Base-by-base conservation (phyloP, 2,113 vertebrate genomes). In the Acinonyx jubatus region DNA sequence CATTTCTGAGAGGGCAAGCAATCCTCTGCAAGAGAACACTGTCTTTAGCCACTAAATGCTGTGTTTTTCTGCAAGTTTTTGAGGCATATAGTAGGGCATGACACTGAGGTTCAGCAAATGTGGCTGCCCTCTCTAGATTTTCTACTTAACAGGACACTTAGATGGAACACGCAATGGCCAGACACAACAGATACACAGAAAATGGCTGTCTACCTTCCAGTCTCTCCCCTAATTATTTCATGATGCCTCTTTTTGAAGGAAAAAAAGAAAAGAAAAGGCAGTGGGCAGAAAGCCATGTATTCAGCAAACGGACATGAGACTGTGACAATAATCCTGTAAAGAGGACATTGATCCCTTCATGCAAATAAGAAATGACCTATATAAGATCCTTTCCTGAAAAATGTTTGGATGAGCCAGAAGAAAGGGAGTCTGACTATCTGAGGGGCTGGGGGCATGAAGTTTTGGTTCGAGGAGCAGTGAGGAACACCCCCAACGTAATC, bases 321-420 rank as follows among this genome's bases (percentile, higher is more conserved):
- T 76, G 95, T 84, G 38, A 79, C 79, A 85, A 52, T 81, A 95
- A 82, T 76, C 41, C 69, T 93, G 23, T 45, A 27, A 73, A 91
- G 36, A 87, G 52, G 63, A 91, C 23, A 74, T 36, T 61, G 15
- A 89, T 73, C 68, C n/a, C 18, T 71, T 88, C 88, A 85, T 45
- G 27, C 36, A 96, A 96, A 89, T 94, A 89, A 95, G 16, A 95
- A 89, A 94, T 65, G 36, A 69, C 31, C 38, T 85, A 92, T 33
- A 81, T 41, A 19, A 85, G 18, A 81, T 25, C 29, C 33, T 94
- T 61, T 89, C 79, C 83, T 76, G 50, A 12, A 96, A 80, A 80
- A 23, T 31, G 52, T 68, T 88, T 94, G 74, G 50, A 61, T 81
- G 94, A 88, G 52, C 71, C 80, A 94, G 31, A 88, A 69, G 25